phyloP scores from a whole-genome alignment of 1,140 invertebrate genomes.

The Diabrotica undecimpunctata region DNA sequence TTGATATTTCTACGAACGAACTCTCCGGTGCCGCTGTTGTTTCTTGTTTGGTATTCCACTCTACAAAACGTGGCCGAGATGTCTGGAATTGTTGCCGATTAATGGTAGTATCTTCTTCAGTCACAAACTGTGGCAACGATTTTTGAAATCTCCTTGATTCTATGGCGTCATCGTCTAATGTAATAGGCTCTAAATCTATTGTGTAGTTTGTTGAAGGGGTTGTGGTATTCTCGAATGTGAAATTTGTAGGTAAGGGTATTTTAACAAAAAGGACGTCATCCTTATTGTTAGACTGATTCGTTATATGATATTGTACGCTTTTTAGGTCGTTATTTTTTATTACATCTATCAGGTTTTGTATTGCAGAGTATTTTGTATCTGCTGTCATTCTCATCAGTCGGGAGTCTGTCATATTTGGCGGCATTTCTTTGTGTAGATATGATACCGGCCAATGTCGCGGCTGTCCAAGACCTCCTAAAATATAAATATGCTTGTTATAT shows the following conservation, averaged over 20 bases:
- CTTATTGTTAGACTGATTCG: conserved; percentile 36
- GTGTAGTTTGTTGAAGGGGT: conserved; percentile 19
- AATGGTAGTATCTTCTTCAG: not conserved
- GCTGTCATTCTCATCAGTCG: conserved; percentile 26
- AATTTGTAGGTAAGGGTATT: conserved; percentile 42
- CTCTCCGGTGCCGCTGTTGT: not conserved
- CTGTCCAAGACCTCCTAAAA: conserved; percentile 47
- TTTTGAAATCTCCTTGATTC: conserved; percentile 20
- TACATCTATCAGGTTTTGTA: conserved; percentile 42
- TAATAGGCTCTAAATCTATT: conserved; percentile 23
- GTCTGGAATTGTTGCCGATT: not conserved
- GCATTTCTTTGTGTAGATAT: conserved; percentile 61
- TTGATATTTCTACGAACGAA: conserved; percentile 17
- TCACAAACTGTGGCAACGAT: conserved; percentile 11
- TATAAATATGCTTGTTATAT: not conserved
- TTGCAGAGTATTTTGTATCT: conserved; percentile 35
- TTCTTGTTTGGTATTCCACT: conserved; percentile 4
- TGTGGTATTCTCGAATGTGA: conserved; percentile 25
- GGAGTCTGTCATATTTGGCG: conserved; percentile 47
- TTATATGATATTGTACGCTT: conserved; percentile 41
- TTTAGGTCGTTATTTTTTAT: conserved; percentile 42
- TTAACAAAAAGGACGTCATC: conserved; percentile 43
- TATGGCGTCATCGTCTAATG: conserved; percentile 14
- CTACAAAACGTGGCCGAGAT: not conserved
- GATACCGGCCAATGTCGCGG: conserved; percentile 63